Evolutionary conservation across 2,888 invertebrate genomes (phyloP).

Genomic region (Drosophila suboccidentalis): DNA sequence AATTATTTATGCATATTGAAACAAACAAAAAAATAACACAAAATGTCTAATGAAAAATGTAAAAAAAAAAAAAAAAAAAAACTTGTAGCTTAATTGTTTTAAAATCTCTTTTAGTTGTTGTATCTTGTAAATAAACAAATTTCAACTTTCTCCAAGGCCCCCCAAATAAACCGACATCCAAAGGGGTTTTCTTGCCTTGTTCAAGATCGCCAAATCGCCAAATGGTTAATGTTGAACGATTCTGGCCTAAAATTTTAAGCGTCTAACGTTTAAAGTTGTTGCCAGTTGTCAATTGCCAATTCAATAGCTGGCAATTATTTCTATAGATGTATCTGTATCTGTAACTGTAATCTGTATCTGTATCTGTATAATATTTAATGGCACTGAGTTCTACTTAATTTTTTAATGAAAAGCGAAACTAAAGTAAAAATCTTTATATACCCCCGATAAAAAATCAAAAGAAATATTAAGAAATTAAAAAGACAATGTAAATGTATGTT

Average conservation of each 20-base stretch:
- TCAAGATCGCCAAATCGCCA: slow-evolving; percentile 18
- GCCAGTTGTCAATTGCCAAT: slow-evolving; percentile 27
- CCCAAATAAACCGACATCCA: slow-evolving; percentile 38
- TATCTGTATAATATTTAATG: slow-evolving; percentile 79
- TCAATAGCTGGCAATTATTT: slow-evolving; percentile 38
- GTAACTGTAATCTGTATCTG: slow-evolving; percentile 32
- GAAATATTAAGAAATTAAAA: slow-evolving; percentile 33
- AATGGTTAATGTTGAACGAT: slow-evolving; percentile 40
- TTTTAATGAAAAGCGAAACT: slow-evolving; percentile 53
- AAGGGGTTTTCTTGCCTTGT: slow-evolving; percentile 30
- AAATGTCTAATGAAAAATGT: slow-evolving; percentile 54
- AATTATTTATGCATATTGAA: slow-evolving; percentile 76
- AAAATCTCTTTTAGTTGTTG: slow-evolving; percentile 66
- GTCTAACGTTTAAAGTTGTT: slow-evolving; percentile 60
- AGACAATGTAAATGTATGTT: slow-evolving; percentile 69
- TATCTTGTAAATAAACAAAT: slow-evolving; percentile 74
- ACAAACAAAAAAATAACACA: slow-evolving; percentile 42
- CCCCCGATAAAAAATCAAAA: slow-evolving; percentile 21
- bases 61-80: slow-evolving; percentile 53
- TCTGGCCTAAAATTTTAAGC: slow-evolving; percentile 44
- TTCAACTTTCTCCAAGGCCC: slow-evolving; percentile 59
- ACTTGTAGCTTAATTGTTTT: slow-evolving; percentile 74
- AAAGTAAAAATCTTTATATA: slow-evolving; percentile 46
- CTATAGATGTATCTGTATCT: slow-evolving; percentile 18
- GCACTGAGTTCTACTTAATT: slow-evolving; percentile 86